These are phyloP conservation scores for Podarcis cretensis DNA, from an alignment of 2,113 vertebrate species.

Conservation along the genomic window DNA sequence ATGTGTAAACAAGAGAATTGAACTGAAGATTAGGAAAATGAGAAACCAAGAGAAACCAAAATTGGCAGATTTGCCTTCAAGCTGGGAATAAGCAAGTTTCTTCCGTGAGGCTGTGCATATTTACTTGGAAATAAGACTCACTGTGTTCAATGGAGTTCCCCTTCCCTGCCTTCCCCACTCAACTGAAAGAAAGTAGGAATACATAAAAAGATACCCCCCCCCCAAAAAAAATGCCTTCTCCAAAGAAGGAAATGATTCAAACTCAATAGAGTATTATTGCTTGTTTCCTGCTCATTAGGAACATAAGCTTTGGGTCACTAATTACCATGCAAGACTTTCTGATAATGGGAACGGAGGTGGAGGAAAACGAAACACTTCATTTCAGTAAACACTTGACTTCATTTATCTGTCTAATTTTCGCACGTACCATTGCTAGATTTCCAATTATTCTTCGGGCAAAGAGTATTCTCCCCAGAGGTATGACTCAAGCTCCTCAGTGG, in stretches of 20 bases:
- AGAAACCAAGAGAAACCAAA: too few species aligned
- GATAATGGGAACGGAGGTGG: too few species aligned
- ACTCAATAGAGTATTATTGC: conserved; percentile 8
- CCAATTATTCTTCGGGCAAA: neutral
- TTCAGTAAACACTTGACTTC: neutral
- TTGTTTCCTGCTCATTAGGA: neutral
- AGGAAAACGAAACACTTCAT: neutral
- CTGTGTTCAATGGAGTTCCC: neutral
- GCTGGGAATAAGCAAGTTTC: neutral
- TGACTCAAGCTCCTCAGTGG: neutral
- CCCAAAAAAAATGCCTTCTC: too few species aligned
- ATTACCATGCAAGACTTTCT: neutral
- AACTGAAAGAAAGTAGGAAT: neutral
- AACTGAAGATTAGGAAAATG: too few species aligned
- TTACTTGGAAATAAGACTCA: neutral
- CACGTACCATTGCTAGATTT: neutral
- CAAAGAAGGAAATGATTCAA: neutral
- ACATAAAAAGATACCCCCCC: neutral
- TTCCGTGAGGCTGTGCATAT: neutral
- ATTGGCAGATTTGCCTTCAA: neutral
- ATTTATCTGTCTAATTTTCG: neutral
- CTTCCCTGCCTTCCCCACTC: too few species aligned
- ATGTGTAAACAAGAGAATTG: too few species aligned
- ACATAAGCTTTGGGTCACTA: accelerated
- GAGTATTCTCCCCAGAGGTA: neutral